phyloP scores from a whole-genome alignment of 2,797 vertebrate genomes.

The Schizopygopsis pylzovi region DNA sequence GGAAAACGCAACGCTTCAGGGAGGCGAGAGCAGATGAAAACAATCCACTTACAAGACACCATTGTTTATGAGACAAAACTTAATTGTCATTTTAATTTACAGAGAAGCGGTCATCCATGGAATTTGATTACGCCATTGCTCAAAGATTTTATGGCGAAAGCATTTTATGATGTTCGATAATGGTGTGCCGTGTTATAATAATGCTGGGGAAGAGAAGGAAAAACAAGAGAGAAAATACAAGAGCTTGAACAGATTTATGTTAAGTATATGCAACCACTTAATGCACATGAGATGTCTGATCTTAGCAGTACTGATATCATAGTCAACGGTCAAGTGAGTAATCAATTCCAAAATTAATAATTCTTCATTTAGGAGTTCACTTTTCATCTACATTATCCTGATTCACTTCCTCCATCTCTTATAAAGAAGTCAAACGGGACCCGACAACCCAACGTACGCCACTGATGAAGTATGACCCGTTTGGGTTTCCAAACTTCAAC shows the following conservation, averaged over 20 bases:
- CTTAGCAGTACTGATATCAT: conserved; percentile 40
- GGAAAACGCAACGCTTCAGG: neutral
- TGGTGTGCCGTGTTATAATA: conserved; percentile 24
- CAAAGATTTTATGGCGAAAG: conserved; percentile 21
- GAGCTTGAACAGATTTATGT: conserved; percentile 29
- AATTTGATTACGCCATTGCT: conserved; percentile 26
- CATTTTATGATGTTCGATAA: conserved; percentile 36
- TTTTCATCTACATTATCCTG: conserved; percentile 5
- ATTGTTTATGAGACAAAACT: conserved; percentile 40
- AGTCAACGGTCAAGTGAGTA: conserved; percentile 43
- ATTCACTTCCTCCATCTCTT: conserved; percentile 35
- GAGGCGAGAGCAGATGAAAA: conserved; percentile 33
- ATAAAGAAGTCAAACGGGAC: conserved; percentile 2
- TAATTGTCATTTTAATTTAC: conserved; percentile 49
- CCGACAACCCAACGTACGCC: neutral
- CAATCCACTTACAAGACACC: conserved; percentile 39
- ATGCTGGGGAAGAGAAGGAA: neutral
- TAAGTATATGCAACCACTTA: conserved; percentile 18
- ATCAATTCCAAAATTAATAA: conserved; percentile 55
- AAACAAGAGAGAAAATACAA: neutral
- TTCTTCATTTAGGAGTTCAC: conserved; percentile 33
- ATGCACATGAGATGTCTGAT: conserved; percentile 25
- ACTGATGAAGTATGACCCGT: conserved; percentile 43
- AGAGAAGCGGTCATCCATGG: neutral
- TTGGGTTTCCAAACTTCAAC: conserved; percentile 9